These are phyloP conservation scores for Naso thynnoides DNA, from an alignment of 2,797 vertebrate species.

Conservation along the genomic window DNA sequence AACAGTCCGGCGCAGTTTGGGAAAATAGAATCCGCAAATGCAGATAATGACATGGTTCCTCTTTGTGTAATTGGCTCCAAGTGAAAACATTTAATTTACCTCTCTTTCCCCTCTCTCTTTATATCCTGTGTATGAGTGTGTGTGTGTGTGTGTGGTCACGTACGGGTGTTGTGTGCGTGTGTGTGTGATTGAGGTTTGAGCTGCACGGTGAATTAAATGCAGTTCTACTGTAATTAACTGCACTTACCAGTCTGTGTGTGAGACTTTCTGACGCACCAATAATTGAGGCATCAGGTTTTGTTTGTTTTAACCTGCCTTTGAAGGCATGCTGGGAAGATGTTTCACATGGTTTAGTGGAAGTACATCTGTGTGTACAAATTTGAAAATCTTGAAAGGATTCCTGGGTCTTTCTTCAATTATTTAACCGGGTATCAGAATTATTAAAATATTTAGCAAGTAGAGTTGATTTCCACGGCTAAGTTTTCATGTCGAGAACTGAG, in stretches of 20 bases:
- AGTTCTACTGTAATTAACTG: conserved; percentile 84
- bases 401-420: conserved; percentile 21
- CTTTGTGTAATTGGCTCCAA: conserved; percentile 80
- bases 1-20: conserved; percentile 75
- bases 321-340: conserved; percentile 76
- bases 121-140: conserved; percentile 63
- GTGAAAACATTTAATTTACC: conserved; percentile 81
- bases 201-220: conserved; percentile 83
- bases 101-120: conserved; percentile 61
- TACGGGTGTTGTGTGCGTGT: conserved; percentile 8
- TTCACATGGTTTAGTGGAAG: conserved; percentile 64
- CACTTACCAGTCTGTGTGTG: conserved; percentile 82
- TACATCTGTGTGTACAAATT: conserved; percentile 68
- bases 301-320: conserved; percentile 85
- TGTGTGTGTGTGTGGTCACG: conserved; percentile 13
- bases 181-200: conserved; percentile 76
- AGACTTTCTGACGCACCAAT: conserved; percentile 83
- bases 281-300: conserved; percentile 84
- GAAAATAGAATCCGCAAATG: conserved; percentile 79
- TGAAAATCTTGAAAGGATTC: conserved; percentile 46
- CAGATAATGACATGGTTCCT: conserved; percentile 84
- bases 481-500: conserved; percentile 32
- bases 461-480: conserved; percentile 33
- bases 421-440: conserved; percentile 41
- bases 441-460: conserved; percentile 28